Evolutionary conservation across 2,113 vertebrate genomes (phyloP).

Genomic region (Epinephelus lanceolatus): DNA sequence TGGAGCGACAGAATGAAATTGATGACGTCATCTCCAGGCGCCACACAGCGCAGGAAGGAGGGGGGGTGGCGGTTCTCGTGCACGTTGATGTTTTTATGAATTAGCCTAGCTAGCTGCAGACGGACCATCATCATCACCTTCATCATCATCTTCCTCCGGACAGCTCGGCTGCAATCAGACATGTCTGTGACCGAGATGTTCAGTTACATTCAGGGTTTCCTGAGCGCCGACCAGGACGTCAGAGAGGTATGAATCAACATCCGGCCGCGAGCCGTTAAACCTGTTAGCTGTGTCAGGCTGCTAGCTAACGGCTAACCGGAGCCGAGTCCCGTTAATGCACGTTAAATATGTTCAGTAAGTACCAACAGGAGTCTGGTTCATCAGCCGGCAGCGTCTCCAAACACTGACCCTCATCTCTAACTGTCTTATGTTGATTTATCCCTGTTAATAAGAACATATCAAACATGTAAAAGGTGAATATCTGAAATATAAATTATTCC

Average conservation of each 20-base stretch:
- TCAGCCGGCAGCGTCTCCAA: no score
- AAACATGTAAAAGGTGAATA: no score
- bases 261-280: background rate
- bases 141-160: fast-evolving
- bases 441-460: no score
- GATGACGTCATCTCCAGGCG: slow-evolving; percentile 58
- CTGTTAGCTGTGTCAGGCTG: background rate
- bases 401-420: background rate
- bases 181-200: slow-evolving; percentile 98
- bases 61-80: background rate
- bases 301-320: slow-evolving; percentile 31
- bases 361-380: background rate
- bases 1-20: no score
- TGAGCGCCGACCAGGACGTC: slow-evolving; percentile 94
- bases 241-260: slow-evolving; percentile 86
- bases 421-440: no score
- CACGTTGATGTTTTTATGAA: slow-evolving; percentile 61
- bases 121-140: fast-evolving
- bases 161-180: background rate
- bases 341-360: background rate
- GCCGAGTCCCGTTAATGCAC: background rate
- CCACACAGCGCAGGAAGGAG: background rate
- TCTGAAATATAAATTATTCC: background rate
- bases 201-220: slow-evolving; percentile 90
- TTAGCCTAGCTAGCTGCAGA: slow-evolving; percentile 1